Evolutionary conservation across 2,113 vertebrate genomes (phyloP).

Genomic region (Corynorhinus townsendii): DNA sequence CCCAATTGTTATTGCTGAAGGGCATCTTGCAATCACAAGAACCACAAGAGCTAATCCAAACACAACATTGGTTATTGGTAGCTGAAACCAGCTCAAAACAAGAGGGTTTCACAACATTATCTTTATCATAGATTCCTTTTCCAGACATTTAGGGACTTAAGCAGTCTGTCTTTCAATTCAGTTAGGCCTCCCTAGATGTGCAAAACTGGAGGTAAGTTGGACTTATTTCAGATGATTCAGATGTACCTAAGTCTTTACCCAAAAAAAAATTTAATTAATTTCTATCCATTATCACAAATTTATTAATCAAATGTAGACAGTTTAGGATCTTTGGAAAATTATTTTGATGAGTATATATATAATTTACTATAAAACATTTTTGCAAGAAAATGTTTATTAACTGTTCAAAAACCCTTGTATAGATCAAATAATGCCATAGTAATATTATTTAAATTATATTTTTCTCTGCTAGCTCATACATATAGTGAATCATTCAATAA

Average conservation of each 20-base stretch:
- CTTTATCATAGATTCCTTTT: not conserved
- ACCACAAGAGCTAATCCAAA: not conserved
- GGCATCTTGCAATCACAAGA: not conserved
- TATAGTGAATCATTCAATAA: not conserved
- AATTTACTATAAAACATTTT: not conserved
- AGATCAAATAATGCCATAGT: not conserved
- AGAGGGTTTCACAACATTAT: not conserved
- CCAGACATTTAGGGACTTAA: not conserved
- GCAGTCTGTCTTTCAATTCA: not conserved
- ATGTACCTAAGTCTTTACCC: not conserved
- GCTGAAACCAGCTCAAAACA: not conserved
- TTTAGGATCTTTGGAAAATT: not conserved
- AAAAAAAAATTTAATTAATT: slow-evolving; percentile 11
- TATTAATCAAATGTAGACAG: not conserved
- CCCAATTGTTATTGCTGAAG: not conserved
- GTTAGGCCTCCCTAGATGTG: not conserved
- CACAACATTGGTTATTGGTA: not conserved
- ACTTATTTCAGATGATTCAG: not conserved
- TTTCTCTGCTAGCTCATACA: not conserved
- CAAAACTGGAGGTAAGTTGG: not conserved
- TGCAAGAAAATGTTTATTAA: not conserved
- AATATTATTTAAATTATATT: not conserved
- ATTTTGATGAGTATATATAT: not conserved
- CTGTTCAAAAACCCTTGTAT: not conserved
- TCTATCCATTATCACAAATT: not conserved